A percentile compares a stretch with the other conserved stretches of the same genome.
phyloP scores from a whole-genome alignment of 2,888 invertebrate genomes.

The Agriotes lineatus region DNA sequence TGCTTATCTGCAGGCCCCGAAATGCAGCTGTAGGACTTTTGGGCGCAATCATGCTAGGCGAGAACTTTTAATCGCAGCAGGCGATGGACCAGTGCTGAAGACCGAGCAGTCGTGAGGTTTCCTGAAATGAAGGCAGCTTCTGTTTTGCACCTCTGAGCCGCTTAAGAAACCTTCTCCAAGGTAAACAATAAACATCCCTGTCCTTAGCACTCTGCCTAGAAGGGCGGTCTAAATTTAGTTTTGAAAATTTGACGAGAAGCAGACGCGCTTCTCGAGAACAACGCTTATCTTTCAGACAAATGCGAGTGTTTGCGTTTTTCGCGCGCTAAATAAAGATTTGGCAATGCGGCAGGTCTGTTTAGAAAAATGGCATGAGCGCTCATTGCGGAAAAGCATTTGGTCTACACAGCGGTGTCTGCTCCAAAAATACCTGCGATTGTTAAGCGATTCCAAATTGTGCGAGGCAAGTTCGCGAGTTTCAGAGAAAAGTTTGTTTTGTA shows the following conservation, averaged over 20 bases:
- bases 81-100: not conserved
- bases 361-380: no score
- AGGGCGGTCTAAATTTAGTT: no score
- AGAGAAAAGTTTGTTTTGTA: no score
- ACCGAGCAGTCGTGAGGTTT: not conserved
- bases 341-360: conserved; percentile 2
- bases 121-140: not conserved
- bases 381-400: no score
- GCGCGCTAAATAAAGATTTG: conserved; percentile 2
- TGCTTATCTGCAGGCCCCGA: no score
- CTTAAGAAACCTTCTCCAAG: conserved; percentile 3
- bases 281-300: no score
- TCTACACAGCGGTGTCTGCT: no score
- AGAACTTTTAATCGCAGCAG: not conserved
- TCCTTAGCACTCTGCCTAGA: conserved; percentile 3
- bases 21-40: no score
- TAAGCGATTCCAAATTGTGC: no score
- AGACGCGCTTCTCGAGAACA: conserved; percentile 13
- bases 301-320: conserved; percentile 2
- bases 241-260: conserved; percentile 35
- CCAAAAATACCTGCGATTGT: no score
- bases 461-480: no score
- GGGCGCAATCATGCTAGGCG: no score
- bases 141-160: not conserved
- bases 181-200: not conserved